These are phyloP conservation scores for Acronicta psi DNA, from an alignment of 2,888 invertebrate genomes.

Conservation along the genomic window DNA sequence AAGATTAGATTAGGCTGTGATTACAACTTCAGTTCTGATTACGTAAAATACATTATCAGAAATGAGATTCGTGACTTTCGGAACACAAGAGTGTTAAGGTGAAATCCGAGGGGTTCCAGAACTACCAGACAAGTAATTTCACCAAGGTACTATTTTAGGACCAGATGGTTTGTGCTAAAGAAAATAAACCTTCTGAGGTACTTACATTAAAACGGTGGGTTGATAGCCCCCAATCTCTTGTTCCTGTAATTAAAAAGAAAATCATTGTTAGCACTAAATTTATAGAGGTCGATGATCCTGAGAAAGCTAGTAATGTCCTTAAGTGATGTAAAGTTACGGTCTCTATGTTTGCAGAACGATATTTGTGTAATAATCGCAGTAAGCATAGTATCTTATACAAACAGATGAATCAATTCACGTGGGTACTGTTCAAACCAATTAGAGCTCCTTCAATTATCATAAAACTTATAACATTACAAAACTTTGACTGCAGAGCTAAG, in stretches of 20 bases:
- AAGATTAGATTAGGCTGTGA: constrained; percentile 16
- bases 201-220: constrained; percentile 17
- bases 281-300: no score
- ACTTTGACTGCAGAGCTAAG: constrained; percentile 1
- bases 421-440: no score
- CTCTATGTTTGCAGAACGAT: no score
- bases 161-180: constrained; percentile 3
- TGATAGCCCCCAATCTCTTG: not conserved
- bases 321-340: no score
- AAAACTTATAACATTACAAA: not conserved
- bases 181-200: constrained; percentile 3
- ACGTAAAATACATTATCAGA: constrained; percentile 12
- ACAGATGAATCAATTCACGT: no score
- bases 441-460: no score
- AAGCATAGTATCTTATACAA: no score
- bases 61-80: constrained; percentile 30
- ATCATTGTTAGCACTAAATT: not conserved
- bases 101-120: not conserved
- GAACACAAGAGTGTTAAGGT: not conserved
- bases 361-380: no score
- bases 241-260: constrained; percentile 21
- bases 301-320: no score
- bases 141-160: constrained; percentile 13
- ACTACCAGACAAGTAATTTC: constrained; percentile 16
- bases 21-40: constrained; percentile 26